phyloP scores from a whole-genome alignment of 1,140 invertebrate genomes.

The Sesamia nonagrioides region DNA sequence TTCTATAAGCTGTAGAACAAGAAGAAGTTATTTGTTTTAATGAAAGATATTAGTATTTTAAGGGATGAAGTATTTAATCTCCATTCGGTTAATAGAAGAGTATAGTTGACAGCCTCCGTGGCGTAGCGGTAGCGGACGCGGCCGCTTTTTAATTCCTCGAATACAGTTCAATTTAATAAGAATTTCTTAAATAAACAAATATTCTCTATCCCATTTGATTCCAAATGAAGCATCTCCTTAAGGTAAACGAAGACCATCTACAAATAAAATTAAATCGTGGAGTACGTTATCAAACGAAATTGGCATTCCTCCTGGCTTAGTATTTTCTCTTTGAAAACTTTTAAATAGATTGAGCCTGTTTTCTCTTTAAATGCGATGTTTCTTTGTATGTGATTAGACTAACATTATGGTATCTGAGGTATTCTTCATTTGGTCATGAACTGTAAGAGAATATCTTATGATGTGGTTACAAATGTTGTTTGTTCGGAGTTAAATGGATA shows the following conservation, averaged over 20 bases:
- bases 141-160: too few species aligned
- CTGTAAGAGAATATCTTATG: too few species aligned
- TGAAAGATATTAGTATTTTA: too few species aligned
- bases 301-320: conserved; percentile 50
- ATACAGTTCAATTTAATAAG: not conserved
- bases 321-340: conserved; percentile 53
- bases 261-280: conserved; percentile 48
- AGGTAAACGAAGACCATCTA: conserved; percentile 32
- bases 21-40: too few species aligned
- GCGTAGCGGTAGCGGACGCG: too few species aligned
- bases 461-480: too few species aligned
- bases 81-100: too few species aligned
- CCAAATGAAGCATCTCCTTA: conserved; percentile 33
- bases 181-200: not conserved
- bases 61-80: too few species aligned
- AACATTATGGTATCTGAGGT: not conserved
- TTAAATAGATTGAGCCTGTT: conserved; percentile 46
- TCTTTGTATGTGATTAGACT: conserved; percentile 40
- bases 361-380: conserved; percentile 1
- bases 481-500: too few species aligned
- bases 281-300: conserved; percentile 57
- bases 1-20: too few species aligned
- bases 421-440: not conserved
- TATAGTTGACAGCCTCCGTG: too few species aligned
- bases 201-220: conserved; percentile 28